Conservation (phyloP, 2,888 invertebrate genomes). For the Neoitamus cyanurus region DNA sequence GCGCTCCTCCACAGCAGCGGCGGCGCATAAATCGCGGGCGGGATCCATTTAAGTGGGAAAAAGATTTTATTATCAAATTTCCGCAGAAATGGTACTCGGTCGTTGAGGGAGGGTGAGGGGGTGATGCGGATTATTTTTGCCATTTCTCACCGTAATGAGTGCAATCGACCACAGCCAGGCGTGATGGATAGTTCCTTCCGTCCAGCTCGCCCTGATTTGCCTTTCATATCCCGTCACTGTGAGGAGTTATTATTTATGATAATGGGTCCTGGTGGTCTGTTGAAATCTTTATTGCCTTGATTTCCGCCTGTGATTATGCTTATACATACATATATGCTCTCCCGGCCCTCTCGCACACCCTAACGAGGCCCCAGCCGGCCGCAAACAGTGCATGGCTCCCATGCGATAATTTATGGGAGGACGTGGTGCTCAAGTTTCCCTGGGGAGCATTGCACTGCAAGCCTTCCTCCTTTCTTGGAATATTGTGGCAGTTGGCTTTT, state of each 20-base stretch:
- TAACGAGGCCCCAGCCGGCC: background rate
- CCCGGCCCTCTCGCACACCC: background rate
- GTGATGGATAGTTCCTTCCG: conserved; percentile 7
- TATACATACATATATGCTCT: background rate
- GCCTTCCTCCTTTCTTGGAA: background rate
- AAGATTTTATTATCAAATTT: conserved; percentile 28
- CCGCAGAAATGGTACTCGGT: conserved; percentile 6
- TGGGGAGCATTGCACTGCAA: background rate
- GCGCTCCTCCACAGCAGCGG: background rate
- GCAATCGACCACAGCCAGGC: background rate
- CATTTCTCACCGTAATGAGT: conserved; percentile 19
- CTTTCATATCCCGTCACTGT: background rate
- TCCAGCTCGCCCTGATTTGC: background rate
- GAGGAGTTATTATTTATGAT: background rate
- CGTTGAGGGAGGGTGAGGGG: background rate
- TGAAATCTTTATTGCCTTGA: conserved; percentile 37
- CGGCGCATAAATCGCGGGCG: background rate
- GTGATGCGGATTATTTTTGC: background rate
- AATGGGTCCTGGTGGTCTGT: background rate
- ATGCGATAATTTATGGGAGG: conserved; percentile 5
- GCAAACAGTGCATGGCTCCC: conserved; percentile 9
- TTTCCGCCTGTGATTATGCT: background rate
- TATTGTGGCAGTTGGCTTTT: background rate
- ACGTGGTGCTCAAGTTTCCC: background rate
- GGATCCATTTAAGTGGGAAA: conserved; percentile 20